Evolutionary conservation across 2,113 vertebrate genomes (phyloP), one percentile per base, ranked within the genome.

Genomic region (Alethe diademata): DNA sequence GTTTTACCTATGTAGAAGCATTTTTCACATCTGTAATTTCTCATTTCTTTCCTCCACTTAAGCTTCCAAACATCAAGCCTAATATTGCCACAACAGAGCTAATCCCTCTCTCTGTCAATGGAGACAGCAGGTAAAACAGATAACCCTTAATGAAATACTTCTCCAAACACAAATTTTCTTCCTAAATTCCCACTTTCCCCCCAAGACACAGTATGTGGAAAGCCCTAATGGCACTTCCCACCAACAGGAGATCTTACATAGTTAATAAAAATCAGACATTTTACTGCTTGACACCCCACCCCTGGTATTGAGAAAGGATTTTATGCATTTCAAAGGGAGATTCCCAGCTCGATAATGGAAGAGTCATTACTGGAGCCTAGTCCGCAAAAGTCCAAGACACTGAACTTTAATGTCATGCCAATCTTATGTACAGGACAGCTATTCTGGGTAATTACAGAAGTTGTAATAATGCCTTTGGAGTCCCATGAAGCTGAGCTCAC

Each of bases 351-450:
- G 20, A 88, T 75, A 88, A 79, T 14, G n/a, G 62, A 54, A 90
- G 60, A 87, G 23, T 58, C 60, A 50, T 88, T 80, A 74, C 67
- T 67, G 74, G 4, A 90, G 15, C 64, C 35, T 12, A 26, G 24
- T 81, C 86, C 94, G 69, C 62, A 80, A 28, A 88, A 95, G 70
- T 61, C 90, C 47, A 69, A 73, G 92, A 92, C 35, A 17, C 47
- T 25, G 19, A 78, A 86, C 92, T 95, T 95, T 95, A 78, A 97
- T 74, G 85, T 69, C 58, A 45, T 82, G 90, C 90, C 95, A 95
- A 70, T 61, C 75, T 88, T 20, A 74, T 14, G 40, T 38, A 78
- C 54, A 79, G 66, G 92, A 45, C 65, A 80, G 78, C 56, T 94
- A 82, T 84, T 93, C 12, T 70, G 75, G 91, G 50, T 86, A 93